A percentile compares a stretch with the other conserved stretches of the same genome.
phyloP scores from a whole-genome alignment of 1,140 invertebrate species.

The Drosophila santomea region DNA sequence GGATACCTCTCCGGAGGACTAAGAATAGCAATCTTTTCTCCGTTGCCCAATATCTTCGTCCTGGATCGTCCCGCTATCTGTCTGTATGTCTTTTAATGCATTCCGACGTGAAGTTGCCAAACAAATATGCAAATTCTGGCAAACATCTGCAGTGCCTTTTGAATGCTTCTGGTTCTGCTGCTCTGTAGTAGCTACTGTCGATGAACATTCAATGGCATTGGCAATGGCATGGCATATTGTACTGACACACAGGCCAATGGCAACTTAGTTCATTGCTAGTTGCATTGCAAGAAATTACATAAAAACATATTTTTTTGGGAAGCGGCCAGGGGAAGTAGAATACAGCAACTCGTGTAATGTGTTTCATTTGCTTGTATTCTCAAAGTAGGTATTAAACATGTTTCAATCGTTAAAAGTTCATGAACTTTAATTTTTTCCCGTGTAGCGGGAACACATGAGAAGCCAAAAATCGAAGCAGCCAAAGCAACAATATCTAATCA shows the following conservation, averaged over 20 bases:
- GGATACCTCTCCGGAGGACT: constrained; percentile 26
- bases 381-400: neutral
- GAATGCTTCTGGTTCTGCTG: constrained; percentile 3
- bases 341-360: too few relatives aligned
- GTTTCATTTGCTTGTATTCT: neutral
- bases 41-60: neutral
- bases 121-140: constrained; percentile 79
- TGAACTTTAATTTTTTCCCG: neutral
- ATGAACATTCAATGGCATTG: constrained; percentile 76
- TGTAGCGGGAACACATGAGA: constrained; percentile 15
- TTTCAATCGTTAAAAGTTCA: neutral
- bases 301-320: too few relatives aligned
- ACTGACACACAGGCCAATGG: constrained; percentile 70
- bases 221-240: constrained; percentile 63
- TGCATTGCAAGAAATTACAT: constrained; percentile 4
- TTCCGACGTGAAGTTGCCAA: constrained; percentile 71
- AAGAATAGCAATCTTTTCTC: neutral
- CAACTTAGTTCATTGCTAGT: constrained; percentile 46
- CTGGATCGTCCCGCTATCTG: constrained; percentile 6
- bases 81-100: constrained; percentile 54
- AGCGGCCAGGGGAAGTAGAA: too few relatives aligned
- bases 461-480: constrained; percentile 25
- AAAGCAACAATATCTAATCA: constrained; percentile 77
- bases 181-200: constrained; percentile 33
- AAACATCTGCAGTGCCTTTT: constrained; percentile 68